Evolutionary conservation across 2,888 invertebrate species (phyloP).

Genomic region (Iphiclides podalirius): DNA sequence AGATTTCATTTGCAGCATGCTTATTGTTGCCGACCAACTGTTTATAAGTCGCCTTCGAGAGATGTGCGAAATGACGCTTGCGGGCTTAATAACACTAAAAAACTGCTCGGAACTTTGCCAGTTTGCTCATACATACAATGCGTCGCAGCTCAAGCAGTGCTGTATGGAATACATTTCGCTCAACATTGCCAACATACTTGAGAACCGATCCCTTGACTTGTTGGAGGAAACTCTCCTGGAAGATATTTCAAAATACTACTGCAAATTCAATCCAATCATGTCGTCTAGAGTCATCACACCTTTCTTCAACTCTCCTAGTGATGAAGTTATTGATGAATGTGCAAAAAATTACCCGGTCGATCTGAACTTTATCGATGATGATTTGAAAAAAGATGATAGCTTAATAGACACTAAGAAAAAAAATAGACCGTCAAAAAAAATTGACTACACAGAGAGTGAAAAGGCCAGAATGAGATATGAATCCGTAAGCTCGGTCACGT

Average conservation of each 20-base stretch:
- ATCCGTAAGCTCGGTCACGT: conserved; percentile 64
- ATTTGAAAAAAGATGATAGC: conserved; percentile 70
- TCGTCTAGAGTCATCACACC: conserved; percentile 84
- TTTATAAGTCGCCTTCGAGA: conserved; percentile 85
- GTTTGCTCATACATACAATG: conserved; percentile 88
- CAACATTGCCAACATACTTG: conserved; percentile 86
- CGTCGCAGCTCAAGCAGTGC: conserved; percentile 83
- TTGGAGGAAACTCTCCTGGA: conserved; percentile 81
- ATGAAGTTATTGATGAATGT: conserved; percentile 75
- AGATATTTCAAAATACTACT: conserved; percentile 84
- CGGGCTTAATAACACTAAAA: conserved; percentile 84
- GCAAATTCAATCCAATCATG: conserved; percentile 80
- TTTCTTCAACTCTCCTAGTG: conserved; percentile 81
- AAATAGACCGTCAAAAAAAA: conserved; percentile 64
- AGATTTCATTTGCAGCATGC: conserved; percentile 86
- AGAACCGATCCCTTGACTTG: conserved; percentile 83
- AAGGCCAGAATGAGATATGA: conserved; percentile 65
- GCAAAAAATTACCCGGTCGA: conserved; percentile 63
- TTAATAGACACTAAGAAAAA: conserved; percentile 57
- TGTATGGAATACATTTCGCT: conserved; percentile 89
- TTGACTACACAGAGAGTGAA: conserved; percentile 69
- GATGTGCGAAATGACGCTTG: conserved; percentile 84
- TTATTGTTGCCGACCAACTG: conserved; percentile 90
- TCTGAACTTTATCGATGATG: conserved; percentile 70
- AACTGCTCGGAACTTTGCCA: conserved; percentile 89